Conservation (phyloP, 2,888 invertebrate genomes). For the Phania funesta region DNA sequence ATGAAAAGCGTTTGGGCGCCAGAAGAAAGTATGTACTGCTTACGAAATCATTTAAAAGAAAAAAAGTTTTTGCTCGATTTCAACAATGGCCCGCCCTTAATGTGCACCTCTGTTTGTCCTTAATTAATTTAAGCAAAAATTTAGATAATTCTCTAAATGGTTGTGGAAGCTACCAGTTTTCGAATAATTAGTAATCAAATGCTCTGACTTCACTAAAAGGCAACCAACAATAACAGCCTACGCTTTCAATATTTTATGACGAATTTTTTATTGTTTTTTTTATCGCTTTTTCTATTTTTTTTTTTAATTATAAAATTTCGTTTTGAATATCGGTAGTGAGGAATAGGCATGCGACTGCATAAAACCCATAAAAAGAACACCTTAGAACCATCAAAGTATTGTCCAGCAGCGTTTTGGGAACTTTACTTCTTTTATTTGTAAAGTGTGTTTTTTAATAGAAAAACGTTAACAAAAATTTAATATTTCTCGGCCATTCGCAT, state of each 20-base stretch:
- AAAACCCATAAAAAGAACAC: background rate
- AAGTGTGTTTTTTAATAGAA: background rate
- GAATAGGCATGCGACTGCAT: background rate
- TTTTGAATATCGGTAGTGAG: background rate
- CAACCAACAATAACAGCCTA: constrained; percentile 2
- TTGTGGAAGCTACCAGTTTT: constrained; percentile 55
- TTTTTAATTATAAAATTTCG: constrained; percentile 2
- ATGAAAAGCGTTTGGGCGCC: too few relatives aligned
- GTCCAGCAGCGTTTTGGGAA: background rate
- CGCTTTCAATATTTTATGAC: constrained; percentile 45
- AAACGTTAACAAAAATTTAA: constrained; percentile 12
- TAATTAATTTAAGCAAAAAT: background rate
- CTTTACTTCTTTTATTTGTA: background rate
- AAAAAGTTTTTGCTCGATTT: background rate
- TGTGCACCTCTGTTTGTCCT: background rate
- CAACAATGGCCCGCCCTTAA: background rate
- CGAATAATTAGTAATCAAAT: constrained; percentile 7
- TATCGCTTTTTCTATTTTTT: too few relatives aligned
- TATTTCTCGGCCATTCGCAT: constrained; percentile 43
- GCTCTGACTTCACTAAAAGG: background rate
- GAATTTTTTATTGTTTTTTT: too few relatives aligned
- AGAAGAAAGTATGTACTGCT: too few relatives aligned
- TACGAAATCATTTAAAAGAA: too few relatives aligned
- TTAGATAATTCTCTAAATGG: constrained; percentile 9
- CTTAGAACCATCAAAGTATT: constrained; percentile 1